Evolutionary conservation across 1,140 invertebrate genomes (phyloP).

Genomic region (Leptoteleia sp.): DNA sequence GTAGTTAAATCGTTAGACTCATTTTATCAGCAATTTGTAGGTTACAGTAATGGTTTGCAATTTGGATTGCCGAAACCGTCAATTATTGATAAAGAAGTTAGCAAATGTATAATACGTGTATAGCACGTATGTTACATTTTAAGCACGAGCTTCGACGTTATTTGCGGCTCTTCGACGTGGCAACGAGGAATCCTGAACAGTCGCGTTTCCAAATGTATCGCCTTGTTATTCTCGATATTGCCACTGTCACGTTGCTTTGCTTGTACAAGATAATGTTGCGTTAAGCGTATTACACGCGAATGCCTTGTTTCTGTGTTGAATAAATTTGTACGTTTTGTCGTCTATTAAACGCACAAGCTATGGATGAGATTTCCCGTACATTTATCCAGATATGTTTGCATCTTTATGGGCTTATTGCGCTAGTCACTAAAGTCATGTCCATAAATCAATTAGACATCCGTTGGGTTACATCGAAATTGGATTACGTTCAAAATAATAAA

Average conservation of each 20-base stretch:
- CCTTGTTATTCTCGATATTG: conserved; percentile 55
- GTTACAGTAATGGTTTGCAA: background rate
- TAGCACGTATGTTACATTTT: conserved; percentile 5
- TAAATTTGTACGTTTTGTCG: conserved; percentile 60
- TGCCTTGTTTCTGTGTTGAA: conserved; percentile 49
- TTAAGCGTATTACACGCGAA: conserved; percentile 55
- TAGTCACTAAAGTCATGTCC: conserved; percentile 33
- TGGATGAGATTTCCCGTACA: conserved; percentile 24
- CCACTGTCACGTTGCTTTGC: conserved; percentile 33
- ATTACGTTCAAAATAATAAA: conserved; percentile 54
- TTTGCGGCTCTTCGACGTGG: conserved; percentile 9
- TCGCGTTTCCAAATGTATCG: conserved; percentile 40
- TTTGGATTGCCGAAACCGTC: background rate
- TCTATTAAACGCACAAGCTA: conserved; percentile 47
- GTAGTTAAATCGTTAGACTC: too few species aligned
- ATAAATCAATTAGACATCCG: conserved; percentile 54
- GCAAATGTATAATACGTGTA: conserved; percentile 7
- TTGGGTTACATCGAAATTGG: conserved; percentile 35
- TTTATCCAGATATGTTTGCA: conserved; percentile 45
- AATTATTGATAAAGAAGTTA: conserved; percentile 6
- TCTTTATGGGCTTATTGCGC: conserved; percentile 57
- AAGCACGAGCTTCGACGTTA: conserved; percentile 8
- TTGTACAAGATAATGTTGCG: conserved; percentile 55
- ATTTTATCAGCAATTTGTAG: too few species aligned
- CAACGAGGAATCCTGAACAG: conserved; percentile 23